Evolutionary conservation across 2,797 vertebrate species (phyloP), one percentile per base, ranked within the genome.

Genomic region (Intellagama lesueurii): DNA sequence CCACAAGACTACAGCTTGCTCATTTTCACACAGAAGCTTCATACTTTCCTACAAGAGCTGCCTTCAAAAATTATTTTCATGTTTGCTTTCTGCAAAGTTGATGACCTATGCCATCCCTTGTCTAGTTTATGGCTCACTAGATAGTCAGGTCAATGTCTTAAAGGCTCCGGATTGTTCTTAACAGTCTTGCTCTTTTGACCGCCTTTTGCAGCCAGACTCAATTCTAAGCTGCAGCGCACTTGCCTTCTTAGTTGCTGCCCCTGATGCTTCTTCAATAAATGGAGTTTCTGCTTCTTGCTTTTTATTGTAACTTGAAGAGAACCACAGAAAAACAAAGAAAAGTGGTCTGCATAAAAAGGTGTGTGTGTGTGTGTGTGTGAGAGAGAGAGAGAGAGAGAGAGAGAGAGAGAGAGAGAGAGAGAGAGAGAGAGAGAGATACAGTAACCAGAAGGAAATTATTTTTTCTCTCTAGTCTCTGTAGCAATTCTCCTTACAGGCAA

Each of bases 111-210:
- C 70, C 84, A 76, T 66, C 40, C 35, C 89, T 72, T 89, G 70
- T 72, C 47, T 81, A 70, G 82, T 91, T 91, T 91, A 88, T 72
- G 66, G 79, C 40, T 91, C 79, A 88, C 73, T 86, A 85, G 83
- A 78, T 49, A 88, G 83, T 66, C 92, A 83, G 87, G 90, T 88
- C 90, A 91, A 68, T 83, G 90, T 68, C 92, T 92, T 24, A 70
- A 88, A 87, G 77, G 81, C 0, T 1, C 26, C 0, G 0, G 40
- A 82, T 87, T 49, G 26, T 88, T 30, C 52, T 87, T 88, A 64
- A 78, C n/a, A 0, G 0, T 19, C 28, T 89, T 49, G 75, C 17
- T 82, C 60, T 75, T 30, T 77, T n/a, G 47, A 47, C 24, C 91
- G 83, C 87, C 89, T 93, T 90, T 64, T 91, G 32, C 47, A 88